Base-by-base conservation (phyloP, 2,113 vertebrate genomes). In the Chiloscyllium plagiosum region DNA sequence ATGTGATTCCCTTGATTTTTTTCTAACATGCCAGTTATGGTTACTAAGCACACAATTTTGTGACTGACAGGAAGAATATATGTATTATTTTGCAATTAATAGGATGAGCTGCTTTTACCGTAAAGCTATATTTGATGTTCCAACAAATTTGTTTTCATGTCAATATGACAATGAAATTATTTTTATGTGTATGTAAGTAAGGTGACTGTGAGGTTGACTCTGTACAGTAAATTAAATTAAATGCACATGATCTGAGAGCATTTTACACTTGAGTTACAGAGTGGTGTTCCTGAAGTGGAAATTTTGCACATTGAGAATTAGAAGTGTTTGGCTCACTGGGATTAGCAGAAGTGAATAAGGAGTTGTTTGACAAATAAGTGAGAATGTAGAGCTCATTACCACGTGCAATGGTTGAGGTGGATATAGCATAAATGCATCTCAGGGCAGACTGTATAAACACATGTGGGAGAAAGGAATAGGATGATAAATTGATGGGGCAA, bases 381-480 rank as follows among this genome's bases (percentile, higher is more conserved):
- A 92, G 61, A 93, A 93, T 93, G 89, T 66, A 17, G 61, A 93
- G 37, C n/a, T 93, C n/a, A n/a, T n/a, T 37, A 93, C 89, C 89
- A 93, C 61, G 22, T 68, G 33, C 61, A 66, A 68, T 19, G 65
- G 8, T 93, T 93, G 37, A 68, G 89, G 20, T 7, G 33, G 37
- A 93, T 66, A 93, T 66, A 66, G 7, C 61, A 37, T 68, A 66
- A 26, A 33, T 90, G 52, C 3, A 61, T 61, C 13, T n/a, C n/a
- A 90, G 89, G 33, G n/a, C 17, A 93, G 37, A n/a, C 61, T 37
- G 19, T 20, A 93, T 66, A 93, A 66, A 22, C 19, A 68, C n/a
- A 20, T 66, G 33, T 65, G 89, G 33, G 56, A 65, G 61, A 33
- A 61, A 61, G 87, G 52, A 90, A n/a, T 56, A 56, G 50, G 26